Percentiles rank a stretch among this genome's conserved stretches.
Evolutionary conservation across 2,113 vertebrate genomes (phyloP).

Genomic region (Leptocoma aspasia): DNA sequence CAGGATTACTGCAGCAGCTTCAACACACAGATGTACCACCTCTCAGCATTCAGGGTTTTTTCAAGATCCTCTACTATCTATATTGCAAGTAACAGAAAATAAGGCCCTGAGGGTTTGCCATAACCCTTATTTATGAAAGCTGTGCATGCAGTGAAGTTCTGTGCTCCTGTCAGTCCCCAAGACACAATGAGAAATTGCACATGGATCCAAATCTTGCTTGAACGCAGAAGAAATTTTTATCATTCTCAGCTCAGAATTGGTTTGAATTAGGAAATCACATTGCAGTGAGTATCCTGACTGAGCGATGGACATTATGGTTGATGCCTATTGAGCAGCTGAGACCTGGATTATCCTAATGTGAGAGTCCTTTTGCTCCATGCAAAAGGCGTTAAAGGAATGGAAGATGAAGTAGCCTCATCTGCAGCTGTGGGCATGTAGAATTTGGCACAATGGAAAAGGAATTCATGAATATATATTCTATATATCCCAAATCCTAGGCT

Average conservation of each 20-base stretch:
- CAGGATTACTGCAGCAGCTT: background rate
- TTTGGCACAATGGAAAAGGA: background rate
- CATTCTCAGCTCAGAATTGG: background rate
- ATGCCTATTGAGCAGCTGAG: background rate
- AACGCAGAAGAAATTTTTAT: background rate
- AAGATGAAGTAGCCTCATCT: background rate
- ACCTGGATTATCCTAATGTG: background rate
- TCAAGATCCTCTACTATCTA: background rate
- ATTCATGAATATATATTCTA: background rate
- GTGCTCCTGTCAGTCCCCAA: slow-evolving; percentile 25
- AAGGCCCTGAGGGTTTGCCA: background rate
- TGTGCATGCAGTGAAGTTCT: slow-evolving; percentile 66
- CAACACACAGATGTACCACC: background rate
- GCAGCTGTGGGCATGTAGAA: background rate
- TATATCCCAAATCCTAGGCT: background rate
- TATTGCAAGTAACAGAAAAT: background rate
- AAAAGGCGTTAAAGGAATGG: background rate
- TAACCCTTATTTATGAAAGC: slow-evolving; percentile 70
- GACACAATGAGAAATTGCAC: slow-evolving; percentile 68
- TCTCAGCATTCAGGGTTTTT: background rate
- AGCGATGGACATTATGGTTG: background rate
- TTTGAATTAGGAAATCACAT: background rate
- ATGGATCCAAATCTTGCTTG: slow-evolving; percentile 51
- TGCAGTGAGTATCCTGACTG: background rate
- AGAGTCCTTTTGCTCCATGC: background rate